Conservation (phyloP, 2,888 invertebrate genomes). For the Notodonta dromedarius region DNA sequence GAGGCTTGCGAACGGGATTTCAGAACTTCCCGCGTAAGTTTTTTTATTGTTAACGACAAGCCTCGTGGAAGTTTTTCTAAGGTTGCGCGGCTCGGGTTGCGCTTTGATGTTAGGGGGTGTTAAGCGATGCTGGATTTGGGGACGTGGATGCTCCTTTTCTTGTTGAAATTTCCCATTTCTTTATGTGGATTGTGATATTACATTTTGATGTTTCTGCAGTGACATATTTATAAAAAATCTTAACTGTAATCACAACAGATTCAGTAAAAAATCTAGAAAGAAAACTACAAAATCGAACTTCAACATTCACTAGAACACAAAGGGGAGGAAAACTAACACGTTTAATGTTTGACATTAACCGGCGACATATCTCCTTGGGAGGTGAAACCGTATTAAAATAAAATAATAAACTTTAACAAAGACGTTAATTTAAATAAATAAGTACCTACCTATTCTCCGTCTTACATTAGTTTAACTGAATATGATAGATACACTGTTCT, state of each 20-base stretch:
- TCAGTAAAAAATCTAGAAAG: too few species aligned
- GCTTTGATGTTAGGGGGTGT: slow-evolving; percentile 33
- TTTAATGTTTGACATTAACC: too few species aligned
- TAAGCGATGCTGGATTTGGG: slow-evolving; percentile 15
- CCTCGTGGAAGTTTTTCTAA: slow-evolving; percentile 30
- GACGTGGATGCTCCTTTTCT: not conserved
- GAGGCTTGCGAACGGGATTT: slow-evolving; percentile 30
- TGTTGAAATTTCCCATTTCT: not conserved
- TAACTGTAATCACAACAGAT: too few species aligned
- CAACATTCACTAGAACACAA: too few species aligned
- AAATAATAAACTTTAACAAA: too few species aligned
- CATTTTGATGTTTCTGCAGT: too few species aligned
- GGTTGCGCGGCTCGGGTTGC: slow-evolving; percentile 20
- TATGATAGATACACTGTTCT: slow-evolving; percentile 2
- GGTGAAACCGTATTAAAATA: too few species aligned
- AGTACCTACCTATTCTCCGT: not conserved
- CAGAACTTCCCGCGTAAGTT: slow-evolving; percentile 36
- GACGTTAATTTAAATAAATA: not conserved
- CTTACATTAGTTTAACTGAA: not conserved
- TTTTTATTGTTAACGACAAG: slow-evolving; percentile 43
- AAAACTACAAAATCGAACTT: too few species aligned
- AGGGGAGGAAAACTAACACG: too few species aligned
- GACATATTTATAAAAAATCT: too few species aligned
- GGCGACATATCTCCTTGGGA: too few species aligned
- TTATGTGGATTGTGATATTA: not conserved